Percentiles rank a stretch among this genome's conserved stretches.
phyloP scores from a whole-genome alignment of 1,140 invertebrate genomes.

The Bradysia coprophila region DNA sequence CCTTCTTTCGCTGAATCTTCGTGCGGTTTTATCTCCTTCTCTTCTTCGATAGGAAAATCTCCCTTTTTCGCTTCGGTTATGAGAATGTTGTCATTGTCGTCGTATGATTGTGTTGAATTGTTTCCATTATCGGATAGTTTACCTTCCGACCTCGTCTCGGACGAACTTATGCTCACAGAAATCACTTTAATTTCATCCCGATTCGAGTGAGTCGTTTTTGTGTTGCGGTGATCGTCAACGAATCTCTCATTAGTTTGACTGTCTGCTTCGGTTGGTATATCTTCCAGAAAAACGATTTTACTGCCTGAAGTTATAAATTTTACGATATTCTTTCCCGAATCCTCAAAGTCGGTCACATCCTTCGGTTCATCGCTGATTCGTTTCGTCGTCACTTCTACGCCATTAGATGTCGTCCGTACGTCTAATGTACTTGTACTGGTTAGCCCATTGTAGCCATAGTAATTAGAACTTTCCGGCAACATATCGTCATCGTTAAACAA shows the following conservation, averaged over 20 bases:
- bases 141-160: slow-evolving; percentile 12
- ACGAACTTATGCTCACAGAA: slow-evolving; percentile 19
- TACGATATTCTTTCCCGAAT: slow-evolving; percentile 6
- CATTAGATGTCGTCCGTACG: too few relatives aligned
- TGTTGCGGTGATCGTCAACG: too few relatives aligned
- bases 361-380: slow-evolving; percentile 6
- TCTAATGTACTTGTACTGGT: too few relatives aligned
- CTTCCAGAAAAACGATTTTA: slow-evolving; percentile 21
- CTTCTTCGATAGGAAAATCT: slow-evolving; percentile 20
- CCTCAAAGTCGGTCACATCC: not conserved
- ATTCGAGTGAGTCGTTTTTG: slow-evolving; percentile 5
- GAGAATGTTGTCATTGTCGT: not conserved
- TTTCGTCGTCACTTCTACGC: too few relatives aligned
- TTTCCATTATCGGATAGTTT: too few relatives aligned
- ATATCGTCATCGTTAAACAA: slow-evolving; percentile 1
- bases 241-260: too few relatives aligned
- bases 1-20: slow-evolving; percentile 19
- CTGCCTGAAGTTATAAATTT: slow-evolving; percentile 19
- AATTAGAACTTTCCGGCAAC: too few relatives aligned
- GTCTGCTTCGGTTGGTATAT: slow-evolving; percentile 8
- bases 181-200: slow-evolving; percentile 18
- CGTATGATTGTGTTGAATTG: too few relatives aligned
- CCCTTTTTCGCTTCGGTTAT: slow-evolving; percentile 16
- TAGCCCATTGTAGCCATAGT: too few relatives aligned
- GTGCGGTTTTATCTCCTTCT: slow-evolving; percentile 12